Percentiles rank a stretch among this genome's conserved stretches.
These are phyloP conservation scores for Dicycla oo DNA, from an alignment of 2,888 invertebrate species.

Conservation along the genomic window DNA sequence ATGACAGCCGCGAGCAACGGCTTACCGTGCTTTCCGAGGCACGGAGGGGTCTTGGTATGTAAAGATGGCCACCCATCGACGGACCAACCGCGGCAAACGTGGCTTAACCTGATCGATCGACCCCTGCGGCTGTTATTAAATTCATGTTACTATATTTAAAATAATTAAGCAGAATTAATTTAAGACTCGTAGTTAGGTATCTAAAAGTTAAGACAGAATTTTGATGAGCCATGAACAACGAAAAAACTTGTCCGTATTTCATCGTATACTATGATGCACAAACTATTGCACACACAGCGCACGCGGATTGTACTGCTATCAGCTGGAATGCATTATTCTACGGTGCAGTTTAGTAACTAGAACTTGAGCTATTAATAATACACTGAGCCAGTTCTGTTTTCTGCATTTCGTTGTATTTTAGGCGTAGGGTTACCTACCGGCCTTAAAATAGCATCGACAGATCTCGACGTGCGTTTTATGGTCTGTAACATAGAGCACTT, in stretches of 20 bases:
- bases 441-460: slow-evolving; percentile 51
- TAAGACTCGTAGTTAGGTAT: not conserved
- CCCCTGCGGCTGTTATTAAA: too few species aligned
- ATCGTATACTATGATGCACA: slow-evolving; percentile 20
- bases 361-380: slow-evolving; percentile 73
- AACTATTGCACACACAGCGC: slow-evolving; percentile 24
- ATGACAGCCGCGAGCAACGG: too few species aligned
- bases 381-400: slow-evolving; percentile 69
- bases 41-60: too few species aligned
- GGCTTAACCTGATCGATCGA: too few species aligned
- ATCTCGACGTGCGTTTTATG: slow-evolving; percentile 49
- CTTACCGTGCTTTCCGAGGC: too few species aligned
- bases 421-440: slow-evolving; percentile 50
- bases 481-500: slow-evolving; percentile 18
- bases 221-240: slow-evolving; percentile 9
- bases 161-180: not conserved
- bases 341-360: slow-evolving; percentile 68
- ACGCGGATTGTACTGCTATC: slow-evolving; percentile 30
- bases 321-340: slow-evolving; percentile 55
- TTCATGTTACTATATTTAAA: too few species aligned
- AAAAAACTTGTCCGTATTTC: not conserved
- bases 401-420: slow-evolving; percentile 69
- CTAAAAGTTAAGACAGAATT: slow-evolving; percentile 17
- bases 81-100: too few species aligned
- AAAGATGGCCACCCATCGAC: too few species aligned